Evolutionary conservation across 2,797 vertebrate species (phyloP).

Genomic region (Aeoliscus strigatus): DNA sequence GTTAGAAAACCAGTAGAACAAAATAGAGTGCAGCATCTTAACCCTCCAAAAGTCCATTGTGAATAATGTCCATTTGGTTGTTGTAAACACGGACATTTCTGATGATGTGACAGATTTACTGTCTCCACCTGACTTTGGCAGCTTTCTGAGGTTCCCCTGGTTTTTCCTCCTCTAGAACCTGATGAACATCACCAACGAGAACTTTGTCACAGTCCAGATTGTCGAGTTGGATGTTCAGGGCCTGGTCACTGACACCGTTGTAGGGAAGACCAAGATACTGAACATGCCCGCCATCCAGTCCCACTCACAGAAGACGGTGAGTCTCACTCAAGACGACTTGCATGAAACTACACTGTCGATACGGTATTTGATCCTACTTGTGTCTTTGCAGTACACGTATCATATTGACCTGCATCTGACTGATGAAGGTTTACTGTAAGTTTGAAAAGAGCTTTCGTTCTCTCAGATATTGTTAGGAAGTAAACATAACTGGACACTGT

Average conservation of each 20-base stretch:
- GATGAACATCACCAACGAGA: slow-evolving; percentile 82
- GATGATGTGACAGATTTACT: too few species aligned
- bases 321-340: too few species aligned
- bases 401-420: slow-evolving; percentile 48
- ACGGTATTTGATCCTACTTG: neutral
- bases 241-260: slow-evolving; percentile 67
- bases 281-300: slow-evolving; percentile 69
- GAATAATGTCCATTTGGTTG: too few species aligned
- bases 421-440: slow-evolving; percentile 70
- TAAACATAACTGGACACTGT: too few species aligned
- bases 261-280: slow-evolving; percentile 68
- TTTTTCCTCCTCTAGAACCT: slow-evolving; percentile 69
- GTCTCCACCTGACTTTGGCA: too few species aligned
- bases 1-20: too few species aligned
- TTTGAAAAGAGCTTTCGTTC: too few species aligned
- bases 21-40: too few species aligned
- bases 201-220: slow-evolving; percentile 76
- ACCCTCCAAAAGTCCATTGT: too few species aligned
- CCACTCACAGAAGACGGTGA: slow-evolving; percentile 73
- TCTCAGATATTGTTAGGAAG: too few species aligned
- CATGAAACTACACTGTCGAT: too few species aligned
- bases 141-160: neutral
- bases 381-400: slow-evolving; percentile 68
- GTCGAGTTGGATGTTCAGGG: slow-evolving; percentile 73
- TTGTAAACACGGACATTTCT: too few species aligned